Evolutionary conservation across 2,113 vertebrate species (phyloP).

Genomic region (Odocoileus hemionus): DNA sequence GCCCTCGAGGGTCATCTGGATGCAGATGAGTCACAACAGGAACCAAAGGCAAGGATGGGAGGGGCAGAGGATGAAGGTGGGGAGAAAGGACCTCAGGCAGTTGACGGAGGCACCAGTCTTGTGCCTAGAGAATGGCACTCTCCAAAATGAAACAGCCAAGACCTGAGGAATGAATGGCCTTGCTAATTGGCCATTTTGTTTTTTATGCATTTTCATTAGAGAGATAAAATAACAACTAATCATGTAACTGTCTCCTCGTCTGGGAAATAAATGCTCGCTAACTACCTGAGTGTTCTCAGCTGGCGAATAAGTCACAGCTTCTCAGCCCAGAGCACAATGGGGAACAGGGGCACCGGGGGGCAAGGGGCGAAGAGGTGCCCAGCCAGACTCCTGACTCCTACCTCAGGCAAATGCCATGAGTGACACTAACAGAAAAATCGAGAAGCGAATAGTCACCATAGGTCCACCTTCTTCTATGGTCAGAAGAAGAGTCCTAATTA

Average conservation of each 20-base stretch:
- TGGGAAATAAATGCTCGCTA: constrained; percentile 13
- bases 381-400: not conserved
- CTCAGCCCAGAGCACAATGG: not conserved
- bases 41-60: too few relatives aligned
- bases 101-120: not conserved
- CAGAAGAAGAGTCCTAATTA: not conserved
- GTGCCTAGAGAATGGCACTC: not conserved
- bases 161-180: constrained; percentile 36
- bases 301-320: not conserved
- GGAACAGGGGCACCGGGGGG: fast-evolving
- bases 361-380: not conserved
- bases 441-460: not conserved
- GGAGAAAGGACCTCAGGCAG: not conserved
- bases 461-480: not conserved
- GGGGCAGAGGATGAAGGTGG: not conserved
- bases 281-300: not conserved
- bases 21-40: not conserved
- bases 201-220: constrained; percentile 72
- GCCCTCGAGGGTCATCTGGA: fast-evolving
- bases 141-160: not conserved
- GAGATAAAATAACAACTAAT: constrained; percentile 70
- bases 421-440: not conserved
- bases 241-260: constrained; percentile 44
- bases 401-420: too few relatives aligned
- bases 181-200: constrained; percentile 65